Conservation (phyloP, 2,113 vertebrate species). For the Tragulus kanchil region DNA sequence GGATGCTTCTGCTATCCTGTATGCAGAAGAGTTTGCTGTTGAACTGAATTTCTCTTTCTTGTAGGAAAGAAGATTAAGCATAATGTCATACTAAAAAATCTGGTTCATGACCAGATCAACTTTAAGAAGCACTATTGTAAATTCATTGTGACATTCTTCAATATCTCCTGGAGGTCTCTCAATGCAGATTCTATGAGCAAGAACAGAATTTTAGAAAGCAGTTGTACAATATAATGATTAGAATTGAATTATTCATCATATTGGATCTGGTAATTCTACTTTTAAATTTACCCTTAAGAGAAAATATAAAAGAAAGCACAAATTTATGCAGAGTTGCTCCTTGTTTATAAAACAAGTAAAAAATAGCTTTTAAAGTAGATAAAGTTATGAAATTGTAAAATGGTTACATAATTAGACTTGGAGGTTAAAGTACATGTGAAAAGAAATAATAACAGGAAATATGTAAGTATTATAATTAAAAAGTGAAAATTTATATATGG, state of each 20-base stretch:
- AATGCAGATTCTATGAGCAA: background rate
- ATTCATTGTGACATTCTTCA: background rate
- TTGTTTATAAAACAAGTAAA: slow-evolving; percentile 12
- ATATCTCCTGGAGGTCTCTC: background rate
- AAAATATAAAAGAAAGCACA: background rate
- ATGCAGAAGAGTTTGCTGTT: background rate
- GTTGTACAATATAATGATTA: background rate
- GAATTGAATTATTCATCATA: slow-evolving; percentile 35
- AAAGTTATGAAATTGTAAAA: slow-evolving; percentile 4
- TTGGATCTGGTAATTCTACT: slow-evolving; percentile 17
- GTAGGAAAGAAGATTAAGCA: background rate
- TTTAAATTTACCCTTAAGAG: slow-evolving; percentile 32
- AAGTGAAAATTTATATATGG: background rate
- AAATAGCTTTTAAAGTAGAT: background rate
- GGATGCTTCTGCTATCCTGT: background rate
- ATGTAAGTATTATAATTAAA: background rate
- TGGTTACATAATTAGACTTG: background rate
- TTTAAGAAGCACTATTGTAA: background rate
- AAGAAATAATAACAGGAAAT: slow-evolving; percentile 12
- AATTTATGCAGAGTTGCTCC: slow-evolving; percentile 13
- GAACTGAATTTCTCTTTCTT: background rate
- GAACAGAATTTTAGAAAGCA: slow-evolving; percentile 6
- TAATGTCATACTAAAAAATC: background rate
- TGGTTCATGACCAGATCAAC: background rate
- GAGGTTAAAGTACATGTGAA: background rate